Base-by-base conservation (phyloP, 2,797 vertebrate species). In the Xenentodon cancila region DNA sequence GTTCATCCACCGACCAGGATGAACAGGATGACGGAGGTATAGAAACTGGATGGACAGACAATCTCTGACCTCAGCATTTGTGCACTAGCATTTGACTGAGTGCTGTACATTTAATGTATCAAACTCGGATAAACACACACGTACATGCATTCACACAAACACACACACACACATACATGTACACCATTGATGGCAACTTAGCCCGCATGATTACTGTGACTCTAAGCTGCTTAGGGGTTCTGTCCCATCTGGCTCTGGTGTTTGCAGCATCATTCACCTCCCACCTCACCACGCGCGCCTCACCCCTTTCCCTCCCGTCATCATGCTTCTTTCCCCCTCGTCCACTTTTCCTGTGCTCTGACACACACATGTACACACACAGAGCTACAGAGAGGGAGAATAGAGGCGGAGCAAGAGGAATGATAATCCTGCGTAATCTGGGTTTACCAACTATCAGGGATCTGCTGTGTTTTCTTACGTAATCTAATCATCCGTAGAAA, bases 171-270 rank as follows among this genome's bases (percentile, higher is more conserved):
- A 55, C 40, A 58, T 47, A 59, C 25, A 51, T 55, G 53, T 59
- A 68, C 74, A 78, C 86, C 83, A 91, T 76, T 84, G 89, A 93
- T 86, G 86, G 89, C 89, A 91, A 92, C 90, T 90, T 91, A 91
- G 88, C 84, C 86, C 77, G 79, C 92, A 65, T 92, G 90, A 94
- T 94, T 93, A 92, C 92, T 92, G 88, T 83, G 87, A 92, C 80
- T 90, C 90, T 94, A 94, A 94, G 91, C 91, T 88, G 92, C 92
- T 94, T 94, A 94, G 90, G 64, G 80, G 84, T 88, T 86, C 82
- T 81, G 84, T 87, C 92, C 92, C 93, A 94, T 94, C 93, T 94
- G 93, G 91, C 91, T 92, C 70, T 88, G 85, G 88, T 92, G 93
- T 93, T 93, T 90, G 90, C 82, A 43, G 80, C 88, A 85, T 91